phyloP scores from a whole-genome alignment of 2,113 vertebrate genomes.

The Hippopotamus amphibius region DNA sequence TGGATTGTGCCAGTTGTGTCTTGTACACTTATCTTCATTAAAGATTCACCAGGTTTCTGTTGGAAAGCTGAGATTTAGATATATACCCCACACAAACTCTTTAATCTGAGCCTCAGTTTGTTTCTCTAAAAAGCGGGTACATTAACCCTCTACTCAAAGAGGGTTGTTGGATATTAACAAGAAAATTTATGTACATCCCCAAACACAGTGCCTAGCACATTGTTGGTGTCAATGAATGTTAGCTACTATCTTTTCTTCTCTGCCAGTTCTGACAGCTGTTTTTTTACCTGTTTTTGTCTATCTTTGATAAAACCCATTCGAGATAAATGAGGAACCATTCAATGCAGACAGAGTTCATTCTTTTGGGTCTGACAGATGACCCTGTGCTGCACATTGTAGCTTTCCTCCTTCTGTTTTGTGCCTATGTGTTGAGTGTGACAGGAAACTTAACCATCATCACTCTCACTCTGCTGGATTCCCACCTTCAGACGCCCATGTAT shows the following conservation, averaged over 20 bases:
- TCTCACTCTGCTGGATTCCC: conserved; percentile 41
- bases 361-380: conserved; percentile 46
- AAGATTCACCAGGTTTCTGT: not conserved
- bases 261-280: not conserved
- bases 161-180: not conserved
- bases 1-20: not conserved
- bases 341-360: not conserved
- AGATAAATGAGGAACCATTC: conserved; percentile 45
- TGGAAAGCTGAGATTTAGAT: not conserved
- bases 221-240: not conserved
- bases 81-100: not conserved
- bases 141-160: not conserved
- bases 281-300: not conserved
- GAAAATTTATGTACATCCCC: not conserved
- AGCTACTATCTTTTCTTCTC: not conserved
- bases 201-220: not conserved
- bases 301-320: not conserved
- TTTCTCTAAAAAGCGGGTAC: not conserved
- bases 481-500: conserved; percentile 61
- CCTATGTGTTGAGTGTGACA: not conserved
- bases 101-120: not conserved
- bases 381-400: not conserved
- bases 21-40: not conserved
- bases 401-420: conserved; percentile 63
- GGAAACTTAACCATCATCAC: conserved; percentile 43